Evolutionary conservation across 2,113 vertebrate genomes (phyloP).

Genomic region (Stercorarius parasiticus): DNA sequence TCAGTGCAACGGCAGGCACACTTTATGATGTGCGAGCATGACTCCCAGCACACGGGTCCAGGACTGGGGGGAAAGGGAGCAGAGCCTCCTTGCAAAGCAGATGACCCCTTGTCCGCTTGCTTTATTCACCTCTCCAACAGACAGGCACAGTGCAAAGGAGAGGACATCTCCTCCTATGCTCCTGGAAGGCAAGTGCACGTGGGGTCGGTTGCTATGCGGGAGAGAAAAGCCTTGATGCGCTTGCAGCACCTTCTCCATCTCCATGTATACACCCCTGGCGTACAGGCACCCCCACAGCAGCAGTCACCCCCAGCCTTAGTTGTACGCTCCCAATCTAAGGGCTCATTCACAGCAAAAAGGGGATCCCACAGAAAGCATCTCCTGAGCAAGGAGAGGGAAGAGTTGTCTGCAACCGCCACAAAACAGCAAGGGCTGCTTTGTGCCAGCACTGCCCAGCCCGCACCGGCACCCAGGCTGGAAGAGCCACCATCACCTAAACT

Average conservation of each 20-base stretch:
- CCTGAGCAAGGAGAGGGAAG: not conserved
- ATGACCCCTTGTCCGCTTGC: not conserved
- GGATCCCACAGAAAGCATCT: not conserved
- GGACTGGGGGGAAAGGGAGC: not conserved
- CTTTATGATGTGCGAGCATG: not conserved
- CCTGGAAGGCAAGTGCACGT: not conserved
- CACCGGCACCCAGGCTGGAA: not conserved
- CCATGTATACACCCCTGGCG: fast-evolving
- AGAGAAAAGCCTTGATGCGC: not conserved
- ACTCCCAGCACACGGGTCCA: not conserved
- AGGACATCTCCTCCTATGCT: not conserved
- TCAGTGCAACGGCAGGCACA: not conserved
- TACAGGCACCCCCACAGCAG: not conserved
- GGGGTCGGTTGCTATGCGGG: not conserved
- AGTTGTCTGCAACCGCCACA: not conserved
- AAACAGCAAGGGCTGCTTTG: not conserved
- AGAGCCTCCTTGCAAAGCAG: not conserved
- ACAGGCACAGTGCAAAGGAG: not conserved
- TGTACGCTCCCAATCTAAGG: fast-evolving
- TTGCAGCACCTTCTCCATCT: not conserved
- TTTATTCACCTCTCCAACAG: not conserved
- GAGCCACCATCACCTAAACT: not conserved
- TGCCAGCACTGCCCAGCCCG: not conserved
- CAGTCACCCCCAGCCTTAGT: not conserved
- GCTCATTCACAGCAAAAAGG: not conserved